Evolutionary conservation across 2,888 invertebrate species (phyloP).

Genomic region (Amorpha juglandis): DNA sequence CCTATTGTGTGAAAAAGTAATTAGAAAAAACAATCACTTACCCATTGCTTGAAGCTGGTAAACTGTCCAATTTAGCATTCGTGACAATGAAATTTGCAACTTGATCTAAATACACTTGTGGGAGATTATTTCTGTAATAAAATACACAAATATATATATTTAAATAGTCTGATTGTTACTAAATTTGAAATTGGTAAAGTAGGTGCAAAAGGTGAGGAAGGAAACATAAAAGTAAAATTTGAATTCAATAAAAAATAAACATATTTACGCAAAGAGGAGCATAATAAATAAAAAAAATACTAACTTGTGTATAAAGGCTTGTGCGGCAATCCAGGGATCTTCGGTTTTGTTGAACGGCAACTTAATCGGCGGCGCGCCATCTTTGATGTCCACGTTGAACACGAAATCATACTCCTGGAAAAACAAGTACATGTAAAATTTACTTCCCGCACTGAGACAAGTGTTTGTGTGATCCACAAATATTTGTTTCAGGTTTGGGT

Average conservation of each 20-base stretch:
- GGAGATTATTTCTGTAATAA: constrained; percentile 87
- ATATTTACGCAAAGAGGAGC: no score
- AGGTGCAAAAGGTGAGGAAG: no score
- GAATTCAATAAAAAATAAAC: no score
- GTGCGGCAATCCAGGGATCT: constrained; percentile 96
- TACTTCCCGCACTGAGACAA: no score
- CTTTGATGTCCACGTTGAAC: constrained; percentile 97
- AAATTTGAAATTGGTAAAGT: no score
- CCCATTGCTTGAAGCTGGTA: constrained; percentile 74
- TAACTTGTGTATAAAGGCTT: constrained; percentile 92
- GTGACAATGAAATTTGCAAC: constrained; percentile 96
- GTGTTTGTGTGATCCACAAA: no score
- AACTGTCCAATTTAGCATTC: constrained; percentile 86
- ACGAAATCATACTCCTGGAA: constrained; percentile 95
- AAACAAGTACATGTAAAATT: constrained; percentile 9
- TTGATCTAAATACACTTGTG: constrained; percentile 94
- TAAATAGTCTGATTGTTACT: no score
- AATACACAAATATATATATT: no score
- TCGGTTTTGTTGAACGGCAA: constrained; percentile 95
- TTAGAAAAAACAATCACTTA: constrained; percentile 45
- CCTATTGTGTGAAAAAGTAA: not conserved
- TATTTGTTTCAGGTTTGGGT: no score
- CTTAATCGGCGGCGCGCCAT: constrained; percentile 93
- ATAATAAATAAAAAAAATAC: no score
- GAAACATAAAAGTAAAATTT: no score